phyloP scores from a whole-genome alignment of 2,797 vertebrate species.

The Sebastes nivosus region DNA sequence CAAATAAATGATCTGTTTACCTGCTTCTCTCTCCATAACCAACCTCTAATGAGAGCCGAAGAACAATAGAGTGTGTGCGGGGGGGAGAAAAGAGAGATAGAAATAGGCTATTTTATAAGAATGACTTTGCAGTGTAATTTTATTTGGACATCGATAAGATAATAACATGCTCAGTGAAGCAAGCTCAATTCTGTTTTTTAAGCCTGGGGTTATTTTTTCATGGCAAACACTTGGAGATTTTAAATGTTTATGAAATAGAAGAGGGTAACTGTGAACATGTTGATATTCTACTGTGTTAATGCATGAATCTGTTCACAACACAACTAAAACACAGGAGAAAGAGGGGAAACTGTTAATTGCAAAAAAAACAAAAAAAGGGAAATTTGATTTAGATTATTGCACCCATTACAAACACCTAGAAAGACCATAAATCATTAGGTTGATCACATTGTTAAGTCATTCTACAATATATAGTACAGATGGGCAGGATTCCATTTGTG shows the following conservation, averaged over 20 bases:
- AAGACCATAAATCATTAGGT: not conserved
- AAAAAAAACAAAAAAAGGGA: not conserved
- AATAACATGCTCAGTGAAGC: slow-evolving; percentile 15
- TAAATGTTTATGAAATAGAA: not conserved
- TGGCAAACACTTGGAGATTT: not conserved
- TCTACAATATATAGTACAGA: not conserved
- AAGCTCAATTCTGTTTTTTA: not conserved
- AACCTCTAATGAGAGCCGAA: not conserved
- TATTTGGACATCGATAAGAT: slow-evolving; percentile 13
- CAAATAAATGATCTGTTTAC: not conserved
- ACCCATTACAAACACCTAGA: not conserved
- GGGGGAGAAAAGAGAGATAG: not conserved
- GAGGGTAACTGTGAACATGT: not conserved
- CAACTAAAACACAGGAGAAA: not conserved
- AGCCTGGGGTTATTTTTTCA: slow-evolving; percentile 16
- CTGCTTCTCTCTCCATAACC: not conserved
- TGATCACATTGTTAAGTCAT: not conserved
- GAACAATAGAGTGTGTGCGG: not conserved
- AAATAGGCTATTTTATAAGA: not conserved
- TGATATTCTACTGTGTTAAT: not conserved
- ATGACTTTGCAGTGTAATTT: slow-evolving; percentile 15
- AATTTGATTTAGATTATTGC: not conserved
- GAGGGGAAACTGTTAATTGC: not conserved
- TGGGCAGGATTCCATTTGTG: not conserved
- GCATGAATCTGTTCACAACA: not conserved